Percentiles rank a stretch among this genome's conserved stretches.
phyloP scores from a whole-genome alignment of 2,113 vertebrate species.

The Micromys minutus region DNA sequence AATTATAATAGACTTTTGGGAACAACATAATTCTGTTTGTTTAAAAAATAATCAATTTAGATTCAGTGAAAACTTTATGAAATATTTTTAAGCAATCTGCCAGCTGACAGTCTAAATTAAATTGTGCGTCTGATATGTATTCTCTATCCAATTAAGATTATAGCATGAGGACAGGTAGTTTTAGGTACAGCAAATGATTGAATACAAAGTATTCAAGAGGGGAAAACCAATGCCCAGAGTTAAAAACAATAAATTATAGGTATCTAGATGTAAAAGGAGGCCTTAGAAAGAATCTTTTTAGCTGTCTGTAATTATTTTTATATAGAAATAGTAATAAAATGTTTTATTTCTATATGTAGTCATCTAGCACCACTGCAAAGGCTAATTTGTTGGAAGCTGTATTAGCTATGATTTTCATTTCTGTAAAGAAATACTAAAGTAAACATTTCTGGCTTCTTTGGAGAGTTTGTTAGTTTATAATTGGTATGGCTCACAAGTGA shows the following conservation, averaged over 20 bases:
- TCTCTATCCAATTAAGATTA: background rate
- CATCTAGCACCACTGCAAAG: background rate
- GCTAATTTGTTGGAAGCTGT: background rate
- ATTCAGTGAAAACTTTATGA: background rate
- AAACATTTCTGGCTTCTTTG: no score
- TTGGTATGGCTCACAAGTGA: no score
- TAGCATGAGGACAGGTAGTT: background rate
- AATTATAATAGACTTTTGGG: constrained; percentile 13
- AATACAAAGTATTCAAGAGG: background rate
- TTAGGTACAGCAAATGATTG: background rate
- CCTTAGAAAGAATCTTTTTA: background rate
- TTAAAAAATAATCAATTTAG: constrained; percentile 51
- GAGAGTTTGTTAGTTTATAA: no score
- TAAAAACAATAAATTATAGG: background rate
- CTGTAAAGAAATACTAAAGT: no score
- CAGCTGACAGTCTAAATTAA: constrained; percentile 3
- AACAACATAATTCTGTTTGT: constrained; percentile 18
- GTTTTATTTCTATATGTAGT: background rate
- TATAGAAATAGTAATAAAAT: background rate
- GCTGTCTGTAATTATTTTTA: background rate
- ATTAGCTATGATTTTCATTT: background rate
- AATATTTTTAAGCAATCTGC: background rate
- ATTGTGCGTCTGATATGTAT: background rate
- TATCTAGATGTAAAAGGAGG: background rate
- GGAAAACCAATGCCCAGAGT: background rate